These are phyloP conservation scores for Nomada flava DNA, from an alignment of 2,888 invertebrate genomes.

Conservation along the genomic window DNA sequence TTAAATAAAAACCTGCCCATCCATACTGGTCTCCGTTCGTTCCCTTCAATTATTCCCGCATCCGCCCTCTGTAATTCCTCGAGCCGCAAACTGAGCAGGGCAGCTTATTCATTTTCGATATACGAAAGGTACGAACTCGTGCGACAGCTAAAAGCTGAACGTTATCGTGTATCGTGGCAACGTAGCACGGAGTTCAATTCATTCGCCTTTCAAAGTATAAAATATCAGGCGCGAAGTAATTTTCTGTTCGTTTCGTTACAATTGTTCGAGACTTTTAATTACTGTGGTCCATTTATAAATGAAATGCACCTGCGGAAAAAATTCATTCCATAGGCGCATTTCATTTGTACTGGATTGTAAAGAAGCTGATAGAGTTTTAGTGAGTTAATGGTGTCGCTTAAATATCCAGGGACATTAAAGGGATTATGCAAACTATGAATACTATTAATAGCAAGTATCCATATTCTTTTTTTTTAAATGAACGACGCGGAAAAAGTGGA, in stretches of 20 bases:
- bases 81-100: slow-evolving; percentile 27
- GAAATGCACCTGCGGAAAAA: too few relatives aligned
- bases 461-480: neutral
- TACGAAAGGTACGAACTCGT: slow-evolving; percentile 16
- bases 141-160: neutral
- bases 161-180: neutral
- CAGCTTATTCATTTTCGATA: slow-evolving; percentile 34
- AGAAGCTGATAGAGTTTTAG: neutral
- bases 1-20: slow-evolving; percentile 43
- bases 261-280: neutral
- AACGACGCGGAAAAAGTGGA: neutral
- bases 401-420: neutral
- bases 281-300: too few relatives aligned
- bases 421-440: neutral
- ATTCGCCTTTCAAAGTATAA: neutral
- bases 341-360: too few relatives aligned
- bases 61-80: slow-evolving; percentile 33
- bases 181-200: neutral
- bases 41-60: slow-evolving; percentile 56
- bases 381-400: neutral
- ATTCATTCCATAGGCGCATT: too few relatives aligned
- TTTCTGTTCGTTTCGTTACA: neutral
- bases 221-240: neutral
- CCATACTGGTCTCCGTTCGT: slow-evolving; percentile 34
- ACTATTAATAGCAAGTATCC: neutral